phyloP scores from a whole-genome alignment of 2,888 invertebrate species.

The Hylaea fasciaria region DNA sequence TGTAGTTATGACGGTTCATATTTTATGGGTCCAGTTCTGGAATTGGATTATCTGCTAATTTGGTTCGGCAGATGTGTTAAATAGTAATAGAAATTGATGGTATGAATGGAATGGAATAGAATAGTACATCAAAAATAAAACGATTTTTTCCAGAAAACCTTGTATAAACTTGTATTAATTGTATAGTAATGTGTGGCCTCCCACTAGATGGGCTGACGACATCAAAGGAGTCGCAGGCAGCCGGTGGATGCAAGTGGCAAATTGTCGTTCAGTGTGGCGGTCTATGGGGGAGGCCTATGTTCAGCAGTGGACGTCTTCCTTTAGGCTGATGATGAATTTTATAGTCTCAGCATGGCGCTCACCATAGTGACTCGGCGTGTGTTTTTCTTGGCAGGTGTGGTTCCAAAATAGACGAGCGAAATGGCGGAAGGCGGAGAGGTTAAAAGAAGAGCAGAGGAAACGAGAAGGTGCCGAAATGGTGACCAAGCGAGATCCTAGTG shows the following conservation, averaged over 20 bases:
- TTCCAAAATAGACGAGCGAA: constrained; percentile 97
- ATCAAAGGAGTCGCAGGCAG: no score
- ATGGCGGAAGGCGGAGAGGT: constrained; percentile 96
- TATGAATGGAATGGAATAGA: neutral
- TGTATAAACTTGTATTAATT: no score
- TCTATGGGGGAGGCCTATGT: no score
- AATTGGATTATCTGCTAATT: constrained; percentile 36
- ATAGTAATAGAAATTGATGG: constrained; percentile 3
- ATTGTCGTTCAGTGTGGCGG: no score
- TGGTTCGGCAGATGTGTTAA: constrained; percentile 20
- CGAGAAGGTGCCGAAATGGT: constrained; percentile 89
- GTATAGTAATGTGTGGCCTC: no score
- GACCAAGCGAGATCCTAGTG: constrained; percentile 85
- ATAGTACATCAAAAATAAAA: no score
- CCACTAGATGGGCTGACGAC: no score
- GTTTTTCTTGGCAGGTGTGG: constrained; percentile 89
- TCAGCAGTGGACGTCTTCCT: no score
- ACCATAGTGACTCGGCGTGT: neutral
- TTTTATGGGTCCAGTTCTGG: constrained; percentile 34
- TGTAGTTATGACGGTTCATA: constrained; percentile 52
- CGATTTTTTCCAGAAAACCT: no score
- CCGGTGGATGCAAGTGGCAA: no score
- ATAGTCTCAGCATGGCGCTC: no score
- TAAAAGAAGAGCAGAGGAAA: constrained; percentile 96
- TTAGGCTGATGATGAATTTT: no score